These are phyloP conservation scores for Amia ocellicauda DNA, from an alignment of 2,113 vertebrate species.

Conservation along the genomic window DNA sequence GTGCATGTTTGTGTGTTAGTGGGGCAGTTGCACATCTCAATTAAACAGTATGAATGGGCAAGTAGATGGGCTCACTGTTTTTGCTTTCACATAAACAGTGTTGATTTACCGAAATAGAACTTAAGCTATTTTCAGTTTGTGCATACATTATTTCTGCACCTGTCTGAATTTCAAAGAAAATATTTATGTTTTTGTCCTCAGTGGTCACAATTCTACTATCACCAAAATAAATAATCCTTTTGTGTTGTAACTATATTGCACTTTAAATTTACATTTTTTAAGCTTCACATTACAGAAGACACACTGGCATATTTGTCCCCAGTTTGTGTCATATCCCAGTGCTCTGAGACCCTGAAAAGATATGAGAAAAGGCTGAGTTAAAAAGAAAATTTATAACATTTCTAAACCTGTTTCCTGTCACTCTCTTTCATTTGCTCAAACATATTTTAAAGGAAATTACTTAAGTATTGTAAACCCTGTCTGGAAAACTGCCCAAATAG, in stretches of 20 bases:
- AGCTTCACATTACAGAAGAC: too few relatives aligned
- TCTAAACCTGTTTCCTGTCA: not conserved
- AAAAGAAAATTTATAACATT: too few relatives aligned
- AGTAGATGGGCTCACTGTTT: slow-evolving; percentile 39
- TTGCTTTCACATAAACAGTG: slow-evolving; percentile 29
- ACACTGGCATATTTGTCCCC: too few relatives aligned
- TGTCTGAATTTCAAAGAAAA: slow-evolving; percentile 28
- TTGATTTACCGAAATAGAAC: slow-evolving; percentile 38
- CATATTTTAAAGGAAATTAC: not conserved
- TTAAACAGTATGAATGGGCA: slow-evolving; percentile 30
- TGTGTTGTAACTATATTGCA: not conserved
- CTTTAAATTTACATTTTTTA: too few relatives aligned
- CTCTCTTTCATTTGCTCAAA: not conserved
- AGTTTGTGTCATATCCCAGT: too few relatives aligned
- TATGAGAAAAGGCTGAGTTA: too few relatives aligned
- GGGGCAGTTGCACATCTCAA: slow-evolving; percentile 18
- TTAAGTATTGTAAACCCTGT: slow-evolving; percentile 11
- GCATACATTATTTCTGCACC: slow-evolving; percentile 43
- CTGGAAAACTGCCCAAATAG: not conserved
- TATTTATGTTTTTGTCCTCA: slow-evolving; percentile 25
- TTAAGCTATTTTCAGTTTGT: slow-evolving; percentile 37
- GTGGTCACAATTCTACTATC: not conserved
- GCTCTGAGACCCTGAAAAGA: too few relatives aligned
- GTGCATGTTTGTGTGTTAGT: slow-evolving; percentile 23
- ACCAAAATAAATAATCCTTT: not conserved